phyloP scores from a whole-genome alignment of 1,140 invertebrate genomes.

The Caerostris extrusa region DNA sequence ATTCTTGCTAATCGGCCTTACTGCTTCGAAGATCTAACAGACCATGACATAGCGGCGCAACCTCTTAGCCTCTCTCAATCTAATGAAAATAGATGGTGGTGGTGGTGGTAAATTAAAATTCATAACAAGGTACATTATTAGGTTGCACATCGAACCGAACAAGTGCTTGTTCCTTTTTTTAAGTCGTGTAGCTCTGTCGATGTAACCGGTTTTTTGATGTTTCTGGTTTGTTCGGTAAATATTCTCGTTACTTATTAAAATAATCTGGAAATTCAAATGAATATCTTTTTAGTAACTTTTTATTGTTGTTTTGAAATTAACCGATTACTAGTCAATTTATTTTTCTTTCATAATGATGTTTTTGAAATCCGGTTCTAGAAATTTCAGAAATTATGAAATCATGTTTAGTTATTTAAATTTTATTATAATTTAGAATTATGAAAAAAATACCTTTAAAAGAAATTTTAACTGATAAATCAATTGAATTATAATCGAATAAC shows the following conservation, averaged over 20 bases:
- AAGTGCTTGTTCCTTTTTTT: not conserved
- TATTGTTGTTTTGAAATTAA: not conserved
- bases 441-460: no score
- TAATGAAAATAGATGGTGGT: not conserved
- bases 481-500: no score
- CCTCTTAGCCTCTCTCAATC: not conserved
- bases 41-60: not conserved
- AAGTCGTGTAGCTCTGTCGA: not conserved
- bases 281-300: not conserved
- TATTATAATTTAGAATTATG: no score
- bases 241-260: not conserved
- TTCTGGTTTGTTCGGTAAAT: not conserved
- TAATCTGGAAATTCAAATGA: not conserved
- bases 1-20: no score
- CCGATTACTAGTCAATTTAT: no score
- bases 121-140: not conserved
- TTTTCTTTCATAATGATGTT: no score
- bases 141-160: not conserved
- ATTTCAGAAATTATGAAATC: no score
- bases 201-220: not conserved
- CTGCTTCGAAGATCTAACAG: not conserved
- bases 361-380: no score
- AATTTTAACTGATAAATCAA: no score
- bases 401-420: no score
- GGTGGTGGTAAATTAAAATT: not conserved